phyloP scores from a whole-genome alignment of 1,140 invertebrate genomes.

The Reticulitermes speratus region DNA sequence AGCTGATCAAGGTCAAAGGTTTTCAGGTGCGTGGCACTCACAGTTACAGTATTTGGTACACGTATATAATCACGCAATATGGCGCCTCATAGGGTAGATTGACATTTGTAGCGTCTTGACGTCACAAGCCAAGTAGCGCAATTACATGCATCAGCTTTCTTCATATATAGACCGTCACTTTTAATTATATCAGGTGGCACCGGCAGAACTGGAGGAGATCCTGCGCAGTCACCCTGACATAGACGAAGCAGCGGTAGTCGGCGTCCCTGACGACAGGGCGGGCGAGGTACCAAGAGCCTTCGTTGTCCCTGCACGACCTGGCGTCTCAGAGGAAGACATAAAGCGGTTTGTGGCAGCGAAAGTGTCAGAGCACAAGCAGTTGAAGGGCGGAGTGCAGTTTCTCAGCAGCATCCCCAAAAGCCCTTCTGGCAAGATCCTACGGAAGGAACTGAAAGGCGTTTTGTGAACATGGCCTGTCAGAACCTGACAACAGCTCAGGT shows the following conservation, averaged over 20 bases:
- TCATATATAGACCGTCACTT: no score
- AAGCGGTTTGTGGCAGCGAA: conserved; percentile 36
- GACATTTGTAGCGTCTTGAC: no score
- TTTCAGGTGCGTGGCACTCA: conserved; percentile 45
- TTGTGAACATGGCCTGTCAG: not conserved
- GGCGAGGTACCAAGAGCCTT: conserved; percentile 80
- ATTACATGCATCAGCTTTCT: no score
- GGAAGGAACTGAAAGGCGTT: conserved; percentile 38
- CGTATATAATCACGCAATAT: no score
- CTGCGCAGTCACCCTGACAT: conserved; percentile 73
- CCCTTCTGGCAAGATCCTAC: conserved; percentile 65
- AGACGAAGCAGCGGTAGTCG: conserved; percentile 79
- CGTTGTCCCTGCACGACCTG: conserved; percentile 49
- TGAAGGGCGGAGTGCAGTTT: conserved; percentile 55
- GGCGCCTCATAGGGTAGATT: no score
- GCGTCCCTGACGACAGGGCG: conserved; percentile 65
- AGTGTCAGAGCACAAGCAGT: conserved; percentile 61
- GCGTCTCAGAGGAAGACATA: not conserved
- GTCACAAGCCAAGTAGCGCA: no score
- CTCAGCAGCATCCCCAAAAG: conserved; percentile 63
- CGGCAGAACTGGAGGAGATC: conserved; percentile 82
- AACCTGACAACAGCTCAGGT: no score
- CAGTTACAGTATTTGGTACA: no score
- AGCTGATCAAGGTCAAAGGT: conserved; percentile 58
- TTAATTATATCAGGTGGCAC: conserved; percentile 66